A percentile compares a stretch with the other conserved stretches of the same genome.
Evolutionary conservation across 2,888 invertebrate genomes (phyloP).

Genomic region (Drosophila kanekoi): DNA sequence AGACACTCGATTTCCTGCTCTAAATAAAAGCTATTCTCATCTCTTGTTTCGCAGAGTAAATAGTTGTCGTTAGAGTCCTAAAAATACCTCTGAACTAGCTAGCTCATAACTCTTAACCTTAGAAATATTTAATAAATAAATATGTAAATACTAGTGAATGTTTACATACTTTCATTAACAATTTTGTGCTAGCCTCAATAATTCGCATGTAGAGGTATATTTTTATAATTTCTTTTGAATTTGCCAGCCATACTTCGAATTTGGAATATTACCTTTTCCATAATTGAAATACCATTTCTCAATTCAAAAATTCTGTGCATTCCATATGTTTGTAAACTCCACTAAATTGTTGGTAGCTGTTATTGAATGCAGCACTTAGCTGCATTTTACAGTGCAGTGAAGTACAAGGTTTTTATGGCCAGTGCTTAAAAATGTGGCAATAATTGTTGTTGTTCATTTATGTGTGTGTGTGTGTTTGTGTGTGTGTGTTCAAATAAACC

Average conservation of each 20-base stretch:
- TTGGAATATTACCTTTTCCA: not conserved
- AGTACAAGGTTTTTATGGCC: conserved; percentile 28
- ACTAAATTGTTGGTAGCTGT: conserved; percentile 31
- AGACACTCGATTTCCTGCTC: too few species aligned
- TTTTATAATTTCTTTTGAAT: too few species aligned
- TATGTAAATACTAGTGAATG: too few species aligned
- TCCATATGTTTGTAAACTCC: conserved; percentile 2
- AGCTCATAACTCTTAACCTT: too few species aligned
- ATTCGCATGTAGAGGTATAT: too few species aligned
- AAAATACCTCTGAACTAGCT: too few species aligned
- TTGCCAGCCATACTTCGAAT: not conserved
- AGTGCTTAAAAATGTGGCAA: conserved; percentile 49
- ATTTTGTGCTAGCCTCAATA: too few species aligned
- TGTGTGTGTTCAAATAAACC: conserved; percentile 27
- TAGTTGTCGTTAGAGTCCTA: not conserved
- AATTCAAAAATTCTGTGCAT: conserved; percentile 19
- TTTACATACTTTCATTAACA: too few species aligned
- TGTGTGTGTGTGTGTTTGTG: not conserved
- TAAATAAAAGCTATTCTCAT: too few species aligned
- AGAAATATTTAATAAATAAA: too few species aligned
- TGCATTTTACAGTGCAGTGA: not conserved
- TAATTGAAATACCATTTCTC: conserved; percentile 26
- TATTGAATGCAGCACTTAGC: conserved; percentile 39
- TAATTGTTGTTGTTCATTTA: conserved; percentile 14
- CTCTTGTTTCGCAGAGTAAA: too few species aligned